Base-by-base conservation (phyloP, 2,888 invertebrate species). In the Drosophila buzzatii region DNA sequence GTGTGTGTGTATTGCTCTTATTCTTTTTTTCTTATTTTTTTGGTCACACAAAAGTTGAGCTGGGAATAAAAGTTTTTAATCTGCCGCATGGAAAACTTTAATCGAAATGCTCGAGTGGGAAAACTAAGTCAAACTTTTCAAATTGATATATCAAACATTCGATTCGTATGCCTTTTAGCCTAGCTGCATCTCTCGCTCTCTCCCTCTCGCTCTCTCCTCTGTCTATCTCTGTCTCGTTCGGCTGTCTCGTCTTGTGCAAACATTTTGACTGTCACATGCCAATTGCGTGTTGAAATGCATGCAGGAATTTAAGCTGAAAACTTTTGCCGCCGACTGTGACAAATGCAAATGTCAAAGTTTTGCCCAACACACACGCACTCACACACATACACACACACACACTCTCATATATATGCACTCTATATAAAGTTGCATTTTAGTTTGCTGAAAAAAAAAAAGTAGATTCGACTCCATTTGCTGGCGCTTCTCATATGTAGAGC, bases 81-180 rank as follows among this genome's bases (percentile, higher is more conserved):
- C 86, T 85, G 86, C 76, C 76, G 73, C 81, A 89, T 82, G 82
- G 83, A 77, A 90, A 86, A 86, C 86, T 90, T 88, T 83, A 83
- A 88, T 85, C 86, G 89, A 85, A 89, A 86, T 69, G 82, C 76
- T 76, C 72, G 66, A 72, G 72, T 70, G 56, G 56, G 73, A 56
- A 82, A 87, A 87, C 86, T 90, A 83, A 87, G 87, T 86, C 87
- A 87, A 87, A 90, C 77, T 89, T 87, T 87, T 82, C 81, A 89
- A 87, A 87, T 87, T 87, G 90, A 87, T 90, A 89, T 89, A 89
- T 88, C 84, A 86, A 82, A 88, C 89, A 90, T 86, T 89, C 90
- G 85, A 87, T 89, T 87, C 86, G 63, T 79, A 65, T 77, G 64
- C 60, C 52, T 35, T 35, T 20, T n/a, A 16, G 14, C 14, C 60